These are phyloP conservation scores for Spialia ferax DNA, from an alignment of 2,888 invertebrate genomes.

Conservation along the genomic window DNA sequence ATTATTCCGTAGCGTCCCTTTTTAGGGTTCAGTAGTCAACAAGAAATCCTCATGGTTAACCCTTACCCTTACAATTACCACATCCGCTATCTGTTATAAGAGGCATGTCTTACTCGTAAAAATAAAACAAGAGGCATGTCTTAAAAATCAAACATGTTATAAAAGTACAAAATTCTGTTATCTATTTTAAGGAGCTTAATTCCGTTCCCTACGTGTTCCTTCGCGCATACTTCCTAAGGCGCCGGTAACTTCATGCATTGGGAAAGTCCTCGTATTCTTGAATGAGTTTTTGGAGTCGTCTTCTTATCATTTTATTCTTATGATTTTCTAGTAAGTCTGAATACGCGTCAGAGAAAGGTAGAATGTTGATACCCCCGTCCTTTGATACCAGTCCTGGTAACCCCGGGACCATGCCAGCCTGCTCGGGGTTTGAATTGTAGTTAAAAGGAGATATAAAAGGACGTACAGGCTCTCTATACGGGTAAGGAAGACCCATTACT, in stretches of 20 bases:
- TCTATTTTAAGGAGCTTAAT: neutral
- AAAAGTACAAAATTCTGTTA: neutral
- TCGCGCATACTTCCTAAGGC: slow-evolving; percentile 37
- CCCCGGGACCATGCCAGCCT: slow-evolving; percentile 66
- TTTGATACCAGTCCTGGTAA: slow-evolving; percentile 65
- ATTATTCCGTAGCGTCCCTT: neutral
- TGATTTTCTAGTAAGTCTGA: slow-evolving; percentile 69
- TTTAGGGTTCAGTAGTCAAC: neutral
- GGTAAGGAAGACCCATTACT: neutral
- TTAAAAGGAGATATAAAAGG: slow-evolving; percentile 42
- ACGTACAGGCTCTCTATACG: slow-evolving; percentile 22
- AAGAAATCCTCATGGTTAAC: no score
- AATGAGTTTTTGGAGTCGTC: slow-evolving; percentile 57
- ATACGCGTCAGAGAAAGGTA: slow-evolving; percentile 76
- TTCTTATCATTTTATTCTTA: slow-evolving; percentile 65
- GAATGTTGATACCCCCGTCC: slow-evolving; percentile 73
- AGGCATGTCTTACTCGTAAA: no score
- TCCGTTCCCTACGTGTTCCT: slow-evolving; percentile 1
- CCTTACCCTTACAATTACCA: no score
- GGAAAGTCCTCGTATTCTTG: slow-evolving; percentile 54
- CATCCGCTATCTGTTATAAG: no score
- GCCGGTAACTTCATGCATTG: slow-evolving; percentile 39
- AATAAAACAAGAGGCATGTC: no score
- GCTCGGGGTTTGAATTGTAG: slow-evolving; percentile 40
- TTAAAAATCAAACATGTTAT: neutral